Base-by-base conservation (phyloP, 1,140 invertebrate species). In the Phymastichus coffea region DNA sequence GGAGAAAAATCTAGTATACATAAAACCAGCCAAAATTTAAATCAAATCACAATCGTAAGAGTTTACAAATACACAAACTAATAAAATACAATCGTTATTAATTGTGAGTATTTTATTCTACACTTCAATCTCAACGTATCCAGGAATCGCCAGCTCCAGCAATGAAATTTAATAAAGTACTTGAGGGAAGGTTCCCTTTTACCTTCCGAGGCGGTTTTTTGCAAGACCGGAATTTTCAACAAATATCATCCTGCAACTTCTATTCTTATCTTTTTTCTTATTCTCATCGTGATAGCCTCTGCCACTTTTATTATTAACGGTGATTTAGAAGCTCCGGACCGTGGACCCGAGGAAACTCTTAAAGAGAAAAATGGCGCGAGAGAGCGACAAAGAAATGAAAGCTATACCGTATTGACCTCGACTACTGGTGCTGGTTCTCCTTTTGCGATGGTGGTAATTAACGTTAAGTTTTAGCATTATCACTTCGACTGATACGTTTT, bases 101-200 rank as follows among this genome's bases (percentile, higher is more conserved):
- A n/a, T n/a, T n/a, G n/a, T n/a, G n/a, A n/a, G n/a, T n/a, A n/a
- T n/a, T n/a, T n/a, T n/a, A n/a, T n/a, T n/a, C n/a, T n/a, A n/a
- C n/a, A n/a, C n/a, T n/a, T n/a, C n/a, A n/a, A n/a, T n/a, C n/a
- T n/a, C n/a, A n/a, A n/a, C n/a, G n/a, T n/a, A n/a, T n/a, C n/a
- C n/a, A n/a, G n/a, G n/a, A n/a, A n/a, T n/a, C n/a, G n/a, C n/a
- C n/a, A n/a, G n/a, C n/a, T n/a, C n/a, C n/a, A n/a, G n/a, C n/a
- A n/a, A n/a, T n/a, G n/a, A n/a, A n/a, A n/a, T n/a, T n/a, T n/a
- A n/a, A n/a, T n/a, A n/a, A n/a, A n/a, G n/a, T n/a, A n/a, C n/a
- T n/a, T n/a, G n/a, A n/a, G n/a, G 62, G 61, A 72, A 72, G 71
- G 75, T 75, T 77, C 73, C 73, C 73, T 76, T 73, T 71, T 70